A percentile compares a stretch with the other conserved stretches of the same genome.
Conservation (phyloP, 1,140 invertebrate genomes). For the Bombus impatiens region DNA sequence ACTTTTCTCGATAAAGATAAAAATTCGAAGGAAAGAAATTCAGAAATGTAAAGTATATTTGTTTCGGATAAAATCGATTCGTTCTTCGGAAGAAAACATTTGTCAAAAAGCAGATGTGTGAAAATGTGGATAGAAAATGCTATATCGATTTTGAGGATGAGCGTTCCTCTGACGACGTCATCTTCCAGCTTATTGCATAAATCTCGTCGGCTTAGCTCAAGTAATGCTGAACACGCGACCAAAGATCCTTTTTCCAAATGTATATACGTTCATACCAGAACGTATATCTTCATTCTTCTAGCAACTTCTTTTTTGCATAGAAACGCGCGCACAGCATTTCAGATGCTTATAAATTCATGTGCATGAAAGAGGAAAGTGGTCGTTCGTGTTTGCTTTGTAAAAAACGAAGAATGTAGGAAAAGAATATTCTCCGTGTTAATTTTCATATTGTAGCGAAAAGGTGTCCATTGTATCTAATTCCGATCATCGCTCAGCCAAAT, state of each 20-base stretch:
- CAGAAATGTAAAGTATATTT: not conserved
- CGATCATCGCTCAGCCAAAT: not conserved
- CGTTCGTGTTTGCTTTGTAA: not conserved
- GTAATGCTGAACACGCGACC: slow-evolving; percentile 35
- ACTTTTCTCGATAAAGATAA: not conserved
- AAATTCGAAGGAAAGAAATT: not conserved
- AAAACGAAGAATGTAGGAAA: not conserved
- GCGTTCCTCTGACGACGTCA: slow-evolving; percentile 3
- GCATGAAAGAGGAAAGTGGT: slow-evolving; percentile 9
- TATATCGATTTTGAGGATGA: slow-evolving; percentile 2
- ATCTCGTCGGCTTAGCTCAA: slow-evolving; percentile 36
- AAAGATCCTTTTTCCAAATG: slow-evolving; percentile 24
- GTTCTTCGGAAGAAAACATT: no score
- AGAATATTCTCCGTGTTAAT: not conserved
- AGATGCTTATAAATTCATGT: slow-evolving; percentile 27
- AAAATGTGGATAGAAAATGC: not conserved
- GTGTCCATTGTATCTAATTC: not conserved
- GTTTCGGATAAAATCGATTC: not conserved
- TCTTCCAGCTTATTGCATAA: slow-evolving; percentile 25
- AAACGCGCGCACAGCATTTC: not conserved
- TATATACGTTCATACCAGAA: slow-evolving; percentile 3
- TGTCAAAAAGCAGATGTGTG: not conserved
- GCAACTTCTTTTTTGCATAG: slow-evolving; percentile 2
- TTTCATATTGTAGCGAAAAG: not conserved
- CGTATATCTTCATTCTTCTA: slow-evolving; percentile 30